A percentile compares a stretch with the other conserved stretches of the same genome.
Conservation (phyloP, 2,113 vertebrate genomes). For the Arvicanthis niloticus region DNA sequence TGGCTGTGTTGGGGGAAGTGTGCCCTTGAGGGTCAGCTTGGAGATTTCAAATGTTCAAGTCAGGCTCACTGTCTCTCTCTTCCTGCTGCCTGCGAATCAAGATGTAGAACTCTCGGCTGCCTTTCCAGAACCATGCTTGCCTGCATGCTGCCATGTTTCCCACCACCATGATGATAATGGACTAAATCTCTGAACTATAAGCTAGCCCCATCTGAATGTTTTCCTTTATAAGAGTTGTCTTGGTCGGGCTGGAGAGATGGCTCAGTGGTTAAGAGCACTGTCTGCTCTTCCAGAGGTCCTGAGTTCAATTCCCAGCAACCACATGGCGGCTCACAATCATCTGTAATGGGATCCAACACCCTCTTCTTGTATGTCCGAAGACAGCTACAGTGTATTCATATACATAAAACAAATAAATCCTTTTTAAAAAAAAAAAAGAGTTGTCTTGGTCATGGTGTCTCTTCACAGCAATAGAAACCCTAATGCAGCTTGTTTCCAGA, state of each 20-base stretch:
- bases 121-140: not conserved
- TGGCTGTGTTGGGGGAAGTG: not conserved
- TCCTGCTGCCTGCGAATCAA: not conserved
- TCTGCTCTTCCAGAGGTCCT: too few species aligned
- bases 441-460: not conserved
- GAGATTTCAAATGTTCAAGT: not conserved
- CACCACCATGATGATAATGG: not conserved
- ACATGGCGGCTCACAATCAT: too few species aligned
- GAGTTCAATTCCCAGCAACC: too few species aligned
- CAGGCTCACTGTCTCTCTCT: not conserved
- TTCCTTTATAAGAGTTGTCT: not conserved
- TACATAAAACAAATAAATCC: too few species aligned
- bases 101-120: not conserved
- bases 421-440: too few species aligned
- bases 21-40: not conserved
- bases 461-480: not conserved
- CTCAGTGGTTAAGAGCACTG: too few species aligned
- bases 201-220: not conserved
- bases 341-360: too few species aligned
- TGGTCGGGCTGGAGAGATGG: too few species aligned
- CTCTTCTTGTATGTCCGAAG: too few species aligned
- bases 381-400: too few species aligned
- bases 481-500: constrained; percentile 49
- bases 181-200: not conserved
- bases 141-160: not conserved